phyloP scores from a whole-genome alignment of 2,113 vertebrate species.

The Notarius lentiginosus region DNA sequence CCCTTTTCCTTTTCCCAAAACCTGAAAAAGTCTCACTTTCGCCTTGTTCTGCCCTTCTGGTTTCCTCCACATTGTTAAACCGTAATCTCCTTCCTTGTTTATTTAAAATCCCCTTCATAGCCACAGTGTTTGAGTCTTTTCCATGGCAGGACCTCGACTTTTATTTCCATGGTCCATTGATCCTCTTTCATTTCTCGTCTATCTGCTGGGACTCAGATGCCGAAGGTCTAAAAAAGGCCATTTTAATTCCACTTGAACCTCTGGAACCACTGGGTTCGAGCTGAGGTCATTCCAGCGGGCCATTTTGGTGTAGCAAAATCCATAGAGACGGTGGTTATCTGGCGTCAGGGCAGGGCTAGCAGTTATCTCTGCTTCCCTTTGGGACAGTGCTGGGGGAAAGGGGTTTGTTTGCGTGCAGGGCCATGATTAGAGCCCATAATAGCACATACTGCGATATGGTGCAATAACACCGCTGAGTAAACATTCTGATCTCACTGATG shows the following conservation, averaged over 20 bases:
- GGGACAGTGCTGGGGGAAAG: neutral
- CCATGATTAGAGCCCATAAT: conserved; percentile 54
- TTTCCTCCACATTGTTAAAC: neutral
- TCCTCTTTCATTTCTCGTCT: neutral
- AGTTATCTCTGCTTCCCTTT: conserved; percentile 25
- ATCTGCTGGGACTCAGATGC: neutral
- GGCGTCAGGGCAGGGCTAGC: conserved; percentile 34
- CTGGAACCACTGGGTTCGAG: neutral
- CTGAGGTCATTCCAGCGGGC: conserved; percentile 34
- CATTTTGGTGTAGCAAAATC: conserved; percentile 32
- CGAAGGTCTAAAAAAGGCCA: neutral
- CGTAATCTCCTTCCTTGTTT: neutral
- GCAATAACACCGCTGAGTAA: conserved; percentile 41
- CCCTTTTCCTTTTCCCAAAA: neutral
- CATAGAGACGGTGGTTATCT: conserved; percentile 41
- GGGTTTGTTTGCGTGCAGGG: conserved; percentile 52
- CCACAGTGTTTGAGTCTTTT: neutral
- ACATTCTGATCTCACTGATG: conserved; percentile 27
- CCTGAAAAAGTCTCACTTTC: neutral
- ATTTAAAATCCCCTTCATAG: neutral
- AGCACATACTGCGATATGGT: conserved; percentile 36
- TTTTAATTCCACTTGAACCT: neutral
- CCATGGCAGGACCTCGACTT: neutral
- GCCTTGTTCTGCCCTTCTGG: neutral
- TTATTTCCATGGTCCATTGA: neutral